These are phyloP conservation scores for Phoeniculus purpureus DNA, from an alignment of 2,797 vertebrate species.

Conservation along the genomic window DNA sequence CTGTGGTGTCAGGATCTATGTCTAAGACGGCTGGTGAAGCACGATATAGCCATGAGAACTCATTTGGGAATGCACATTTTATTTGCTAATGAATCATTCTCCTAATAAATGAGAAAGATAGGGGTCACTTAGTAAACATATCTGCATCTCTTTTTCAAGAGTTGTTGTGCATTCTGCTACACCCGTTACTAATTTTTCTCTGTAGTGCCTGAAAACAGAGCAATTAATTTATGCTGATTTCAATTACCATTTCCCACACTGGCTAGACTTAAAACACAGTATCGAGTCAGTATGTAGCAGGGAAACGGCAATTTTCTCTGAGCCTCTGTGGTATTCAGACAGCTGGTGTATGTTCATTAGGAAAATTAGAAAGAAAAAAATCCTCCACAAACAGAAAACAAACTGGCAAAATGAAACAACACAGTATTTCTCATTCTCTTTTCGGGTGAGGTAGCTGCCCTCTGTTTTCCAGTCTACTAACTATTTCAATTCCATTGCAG, in stretches of 20 bases:
- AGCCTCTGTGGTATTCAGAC: slow-evolving; percentile 29
- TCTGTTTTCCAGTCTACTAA: slow-evolving; percentile 30
- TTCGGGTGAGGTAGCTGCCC: background rate
- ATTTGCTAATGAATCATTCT: background rate
- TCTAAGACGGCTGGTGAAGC: background rate
- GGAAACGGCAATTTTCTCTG: slow-evolving; percentile 40
- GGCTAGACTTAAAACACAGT: slow-evolving; percentile 37
- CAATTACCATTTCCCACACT: slow-evolving; percentile 18
- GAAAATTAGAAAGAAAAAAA: slow-evolving; percentile 45
- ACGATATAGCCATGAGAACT: background rate
- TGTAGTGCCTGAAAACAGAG: slow-evolving; percentile 12
- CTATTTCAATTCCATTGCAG: background rate
- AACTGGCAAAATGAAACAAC: background rate
- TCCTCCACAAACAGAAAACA: background rate
- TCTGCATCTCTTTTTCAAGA: background rate
- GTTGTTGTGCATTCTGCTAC: background rate
- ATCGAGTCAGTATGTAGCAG: background rate
- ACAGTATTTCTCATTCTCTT: background rate
- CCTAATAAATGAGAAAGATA: background rate
- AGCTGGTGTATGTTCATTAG: slow-evolving; percentile 21
- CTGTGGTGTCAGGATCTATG: background rate
- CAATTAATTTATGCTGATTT: slow-evolving; percentile 53
- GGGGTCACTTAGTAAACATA: background rate
- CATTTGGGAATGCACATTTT: slow-evolving; percentile 4
- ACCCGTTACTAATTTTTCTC: background rate